Conservation (phyloP, 2,113 vertebrate species). For the Phrynocephalus versicolor region DNA sequence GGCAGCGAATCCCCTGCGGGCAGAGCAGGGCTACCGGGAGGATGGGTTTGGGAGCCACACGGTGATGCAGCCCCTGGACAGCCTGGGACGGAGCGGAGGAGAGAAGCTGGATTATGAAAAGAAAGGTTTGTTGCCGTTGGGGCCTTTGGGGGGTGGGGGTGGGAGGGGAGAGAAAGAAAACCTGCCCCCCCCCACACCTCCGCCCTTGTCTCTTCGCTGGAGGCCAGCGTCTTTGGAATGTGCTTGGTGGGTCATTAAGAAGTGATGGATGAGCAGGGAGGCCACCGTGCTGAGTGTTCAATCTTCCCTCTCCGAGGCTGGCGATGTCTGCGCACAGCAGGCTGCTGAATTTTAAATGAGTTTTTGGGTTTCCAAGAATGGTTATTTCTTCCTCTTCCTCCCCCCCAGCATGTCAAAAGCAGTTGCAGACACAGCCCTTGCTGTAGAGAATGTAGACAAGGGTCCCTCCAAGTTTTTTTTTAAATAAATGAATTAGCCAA, state of each 20-base stretch:
- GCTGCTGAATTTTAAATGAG: not conserved
- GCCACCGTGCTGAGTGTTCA: not conserved
- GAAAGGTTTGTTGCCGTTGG: constrained; percentile 77
- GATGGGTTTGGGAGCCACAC: constrained; percentile 82
- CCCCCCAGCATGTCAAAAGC: not conserved
- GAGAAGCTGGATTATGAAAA: constrained; percentile 86
- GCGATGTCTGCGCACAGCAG: not conserved
- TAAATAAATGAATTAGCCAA: not conserved
- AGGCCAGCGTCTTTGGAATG: not conserved
- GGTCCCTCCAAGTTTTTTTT: not conserved
- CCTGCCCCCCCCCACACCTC: not conserved
- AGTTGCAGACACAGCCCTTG: too few species aligned
- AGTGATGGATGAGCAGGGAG: not conserved
- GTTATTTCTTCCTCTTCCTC: too few species aligned
- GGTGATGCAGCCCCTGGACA: constrained; percentile 77
- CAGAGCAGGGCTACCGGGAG: constrained; percentile 77
- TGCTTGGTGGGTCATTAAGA: not conserved
- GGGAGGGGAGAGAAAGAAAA: too few species aligned
- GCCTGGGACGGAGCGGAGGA: constrained; percentile 77
- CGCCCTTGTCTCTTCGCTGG: fast-evolving
- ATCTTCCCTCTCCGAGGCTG: not conserved
- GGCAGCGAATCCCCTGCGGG: constrained; percentile 80
- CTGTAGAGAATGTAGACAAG: not conserved
- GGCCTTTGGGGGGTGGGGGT: too few species aligned
- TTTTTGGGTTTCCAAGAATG: not conserved